Conservation (phyloP, 2,888 invertebrate species). For the Gymnosoma rotundatum region DNA sequence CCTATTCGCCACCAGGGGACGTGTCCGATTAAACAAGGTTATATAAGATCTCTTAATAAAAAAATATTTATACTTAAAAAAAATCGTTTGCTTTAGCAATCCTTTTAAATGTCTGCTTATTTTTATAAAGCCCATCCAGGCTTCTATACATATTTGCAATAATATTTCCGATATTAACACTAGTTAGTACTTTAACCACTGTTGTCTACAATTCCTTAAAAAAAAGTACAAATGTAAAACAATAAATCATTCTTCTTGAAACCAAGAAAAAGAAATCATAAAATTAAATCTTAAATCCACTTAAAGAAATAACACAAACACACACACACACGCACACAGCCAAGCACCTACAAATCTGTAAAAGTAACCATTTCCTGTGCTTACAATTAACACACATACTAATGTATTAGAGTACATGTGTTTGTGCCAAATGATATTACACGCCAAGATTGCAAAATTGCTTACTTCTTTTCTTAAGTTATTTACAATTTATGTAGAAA, state of each 20-base stretch:
- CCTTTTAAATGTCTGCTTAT: constrained; percentile 4
- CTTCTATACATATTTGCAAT: constrained; percentile 2
- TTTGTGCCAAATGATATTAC: constrained; percentile 10
- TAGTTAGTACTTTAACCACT: constrained; percentile 34
- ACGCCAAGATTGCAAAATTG: constrained; percentile 28
- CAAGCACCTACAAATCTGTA: constrained; percentile 10
- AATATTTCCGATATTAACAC: constrained; percentile 15
- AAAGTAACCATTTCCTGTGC: constrained; percentile 41
- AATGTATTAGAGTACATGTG: neutral
- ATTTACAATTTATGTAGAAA: constrained; percentile 39
- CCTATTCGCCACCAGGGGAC: no score
- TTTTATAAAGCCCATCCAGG: neutral
- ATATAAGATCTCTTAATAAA: no score
- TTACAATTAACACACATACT: constrained; percentile 1
- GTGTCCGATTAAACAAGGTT: no score
- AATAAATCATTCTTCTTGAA: constrained; percentile 59
- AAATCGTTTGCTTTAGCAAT: neutral
- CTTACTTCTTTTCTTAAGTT: neutral
- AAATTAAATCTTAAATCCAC: constrained; percentile 41
- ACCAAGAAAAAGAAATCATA: constrained; percentile 26
- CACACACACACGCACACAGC: neutral
- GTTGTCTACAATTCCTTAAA: constrained; percentile 10
- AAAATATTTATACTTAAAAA: no score
- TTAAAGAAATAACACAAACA: constrained; percentile 10
- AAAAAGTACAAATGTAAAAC: constrained; percentile 33